Evolutionary conservation across 2,888 invertebrate genomes (phyloP).

Genomic region (Athetis lepigone): DNA sequence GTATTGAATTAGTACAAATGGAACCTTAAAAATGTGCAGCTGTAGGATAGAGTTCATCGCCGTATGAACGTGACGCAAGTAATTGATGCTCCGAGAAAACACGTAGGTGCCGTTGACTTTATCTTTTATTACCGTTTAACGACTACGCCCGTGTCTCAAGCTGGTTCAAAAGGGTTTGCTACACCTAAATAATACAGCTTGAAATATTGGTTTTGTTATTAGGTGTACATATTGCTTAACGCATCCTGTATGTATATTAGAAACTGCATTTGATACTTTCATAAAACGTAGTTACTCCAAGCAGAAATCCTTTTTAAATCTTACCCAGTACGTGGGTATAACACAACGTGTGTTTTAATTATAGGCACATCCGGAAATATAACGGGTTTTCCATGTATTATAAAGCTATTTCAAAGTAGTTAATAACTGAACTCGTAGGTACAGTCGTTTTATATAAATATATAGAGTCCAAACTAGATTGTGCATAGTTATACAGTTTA

Average conservation of each 20-base stretch:
- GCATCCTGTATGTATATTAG: slow-evolving; percentile 1
- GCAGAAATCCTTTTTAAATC: slow-evolving; percentile 1
- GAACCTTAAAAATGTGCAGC: slow-evolving; percentile 45
- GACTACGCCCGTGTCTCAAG: slow-evolving; percentile 57
- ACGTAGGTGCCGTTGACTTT: slow-evolving; percentile 68
- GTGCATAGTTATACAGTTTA: slow-evolving; percentile 32
- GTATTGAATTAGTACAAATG: too few species aligned
- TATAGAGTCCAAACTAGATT: slow-evolving; percentile 13
- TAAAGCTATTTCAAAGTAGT: neutral
- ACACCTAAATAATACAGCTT: slow-evolving; percentile 7
- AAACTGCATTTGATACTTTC: slow-evolving; percentile 5
- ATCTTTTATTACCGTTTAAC: slow-evolving; percentile 68
- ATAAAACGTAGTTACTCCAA: neutral
- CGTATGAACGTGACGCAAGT: slow-evolving; percentile 57
- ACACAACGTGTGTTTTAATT: slow-evolving; percentile 10
- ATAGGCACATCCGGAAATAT: slow-evolving; percentile 8
- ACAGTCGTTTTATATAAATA: slow-evolving; percentile 1
- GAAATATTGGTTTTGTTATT: slow-evolving; percentile 9
- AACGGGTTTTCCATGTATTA: slow-evolving; percentile 26
- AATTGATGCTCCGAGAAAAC: slow-evolving; percentile 65
- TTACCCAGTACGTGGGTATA: neutral
- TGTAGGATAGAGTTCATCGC: slow-evolving; percentile 59
- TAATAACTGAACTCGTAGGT: neutral
- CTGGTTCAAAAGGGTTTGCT: slow-evolving; percentile 45
- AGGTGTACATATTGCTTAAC: neutral